Conservation (phyloP, 2,113 vertebrate genomes). For the Varanus salvator region DNA sequence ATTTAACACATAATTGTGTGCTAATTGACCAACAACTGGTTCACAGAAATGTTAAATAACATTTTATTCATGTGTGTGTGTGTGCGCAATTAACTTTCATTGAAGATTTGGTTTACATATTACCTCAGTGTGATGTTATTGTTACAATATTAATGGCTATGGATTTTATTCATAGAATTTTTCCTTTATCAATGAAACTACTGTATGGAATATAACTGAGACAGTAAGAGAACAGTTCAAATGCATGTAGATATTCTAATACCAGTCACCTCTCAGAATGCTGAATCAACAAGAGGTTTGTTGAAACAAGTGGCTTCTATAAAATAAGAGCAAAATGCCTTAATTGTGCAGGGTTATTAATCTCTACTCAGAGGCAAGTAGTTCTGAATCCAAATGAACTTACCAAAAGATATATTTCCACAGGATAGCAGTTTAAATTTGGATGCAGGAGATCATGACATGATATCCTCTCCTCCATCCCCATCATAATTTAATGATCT, state of each 20-base stretch:
- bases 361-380: neutral
- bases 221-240: neutral
- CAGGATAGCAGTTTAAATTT: neutral
- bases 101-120: neutral
- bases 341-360: neutral
- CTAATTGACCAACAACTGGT: conserved; percentile 71
- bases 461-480: neutral
- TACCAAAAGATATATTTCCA: neutral
- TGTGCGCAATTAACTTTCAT: conserved; percentile 43
- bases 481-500: neutral
- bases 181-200: neutral
- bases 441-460: neutral
- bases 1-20: conserved; percentile 70
- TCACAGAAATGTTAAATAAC: conserved; percentile 64
- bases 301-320: neutral
- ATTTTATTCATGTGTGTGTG: neutral
- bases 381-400: neutral
- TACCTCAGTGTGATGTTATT: neutral
- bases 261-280: neutral
- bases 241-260: neutral
- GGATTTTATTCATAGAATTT: conserved; percentile 15
- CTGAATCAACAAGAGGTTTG: neutral
- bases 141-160: neutral
- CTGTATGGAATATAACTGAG: neutral
- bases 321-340: neutral